Conservation (phyloP, 64 coral and sea anemone species). For the Montipora cactus region DNA sequence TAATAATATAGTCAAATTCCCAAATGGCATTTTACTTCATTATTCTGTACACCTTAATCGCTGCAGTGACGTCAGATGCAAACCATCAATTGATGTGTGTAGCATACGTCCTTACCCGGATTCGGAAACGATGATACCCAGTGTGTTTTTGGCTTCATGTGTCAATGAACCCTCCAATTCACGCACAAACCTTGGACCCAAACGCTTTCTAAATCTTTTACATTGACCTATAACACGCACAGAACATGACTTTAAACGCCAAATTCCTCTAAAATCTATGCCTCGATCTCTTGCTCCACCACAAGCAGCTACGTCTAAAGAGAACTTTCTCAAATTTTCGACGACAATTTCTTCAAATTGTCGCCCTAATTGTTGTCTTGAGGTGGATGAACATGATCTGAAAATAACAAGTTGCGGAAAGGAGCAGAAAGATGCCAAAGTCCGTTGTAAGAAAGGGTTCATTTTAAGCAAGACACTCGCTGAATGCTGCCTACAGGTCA, state of each 20-base stretch:
- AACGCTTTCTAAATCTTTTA: constrained; percentile 69
- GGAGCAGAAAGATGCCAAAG: not conserved
- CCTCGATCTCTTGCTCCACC: constrained; percentile 81
- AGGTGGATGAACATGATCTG: not conserved
- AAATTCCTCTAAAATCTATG: constrained; percentile 77
- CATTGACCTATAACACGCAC: constrained; percentile 79
- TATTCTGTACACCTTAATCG: too few relatives aligned
- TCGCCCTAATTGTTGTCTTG: constrained; percentile 43
- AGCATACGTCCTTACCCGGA: constrained; percentile 64
- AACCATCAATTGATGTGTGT: too few relatives aligned
- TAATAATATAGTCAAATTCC: too few relatives aligned
- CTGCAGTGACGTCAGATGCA: too few relatives aligned
- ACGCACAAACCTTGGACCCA: constrained; percentile 73
- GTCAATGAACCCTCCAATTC: constrained; percentile 79
- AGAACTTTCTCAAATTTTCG: constrained; percentile 51
- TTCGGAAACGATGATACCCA: constrained; percentile 76
- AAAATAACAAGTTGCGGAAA: not conserved
- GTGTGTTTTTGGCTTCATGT: constrained; percentile 61
- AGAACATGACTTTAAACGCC: constrained; percentile 45
- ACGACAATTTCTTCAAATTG: constrained; percentile 76
- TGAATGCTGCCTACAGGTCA: not conserved
- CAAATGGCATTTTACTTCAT: too few relatives aligned
- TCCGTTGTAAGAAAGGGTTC: not conserved
- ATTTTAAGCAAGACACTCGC: not conserved
- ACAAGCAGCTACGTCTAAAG: constrained; percentile 59